Conservation (phyloP, 1,140 invertebrate species). For the Drosophila miranda region DNA sequence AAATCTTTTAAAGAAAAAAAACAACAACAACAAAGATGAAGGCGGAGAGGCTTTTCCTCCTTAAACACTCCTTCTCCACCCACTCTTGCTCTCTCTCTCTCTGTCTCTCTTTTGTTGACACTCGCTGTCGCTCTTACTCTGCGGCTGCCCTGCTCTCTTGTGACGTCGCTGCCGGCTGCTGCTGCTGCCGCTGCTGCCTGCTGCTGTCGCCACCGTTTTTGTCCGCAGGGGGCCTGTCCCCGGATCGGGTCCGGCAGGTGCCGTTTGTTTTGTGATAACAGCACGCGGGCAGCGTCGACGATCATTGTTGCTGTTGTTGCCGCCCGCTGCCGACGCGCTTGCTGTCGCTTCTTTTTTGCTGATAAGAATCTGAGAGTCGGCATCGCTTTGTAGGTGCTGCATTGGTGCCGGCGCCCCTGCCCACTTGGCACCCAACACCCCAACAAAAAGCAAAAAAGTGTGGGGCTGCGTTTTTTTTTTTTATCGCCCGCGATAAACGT, state of each 20-base stretch:
- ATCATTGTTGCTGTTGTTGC: constrained; percentile 32
- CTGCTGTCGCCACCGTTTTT: not conserved
- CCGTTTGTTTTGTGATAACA: constrained; percentile 45
- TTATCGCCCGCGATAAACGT: constrained; percentile 64
- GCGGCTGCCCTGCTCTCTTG: too few species aligned
- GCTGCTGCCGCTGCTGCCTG: not conserved
- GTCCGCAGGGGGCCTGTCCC: constrained; percentile 46
- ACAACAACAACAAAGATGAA: constrained; percentile 8
- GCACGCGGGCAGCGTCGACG: constrained; percentile 12
- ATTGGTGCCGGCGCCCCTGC: too few species aligned
- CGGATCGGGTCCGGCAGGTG: constrained; percentile 52
- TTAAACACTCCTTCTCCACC: not conserved
- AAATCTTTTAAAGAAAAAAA: constrained; percentile 46
- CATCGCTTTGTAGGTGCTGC: constrained; percentile 52
- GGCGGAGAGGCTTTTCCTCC: constrained; percentile 10
- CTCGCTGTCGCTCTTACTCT: not conserved
- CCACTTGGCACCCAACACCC: constrained; percentile 4
- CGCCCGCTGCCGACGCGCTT: not conserved
- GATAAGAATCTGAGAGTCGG: constrained; percentile 60
- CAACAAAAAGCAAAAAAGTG: constrained; percentile 51
- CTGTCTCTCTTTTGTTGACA: not conserved
- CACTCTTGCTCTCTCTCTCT: constrained; percentile 6
- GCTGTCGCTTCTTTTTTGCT: constrained; percentile 7
- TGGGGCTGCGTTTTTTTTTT: constrained; percentile 31
- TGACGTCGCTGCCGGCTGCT: not conserved